Percentiles rank a stretch among this genome's conserved stretches.
Evolutionary conservation across 2,797 vertebrate species (phyloP).

Genomic region (Ctenochaetus hawaiiensis): DNA sequence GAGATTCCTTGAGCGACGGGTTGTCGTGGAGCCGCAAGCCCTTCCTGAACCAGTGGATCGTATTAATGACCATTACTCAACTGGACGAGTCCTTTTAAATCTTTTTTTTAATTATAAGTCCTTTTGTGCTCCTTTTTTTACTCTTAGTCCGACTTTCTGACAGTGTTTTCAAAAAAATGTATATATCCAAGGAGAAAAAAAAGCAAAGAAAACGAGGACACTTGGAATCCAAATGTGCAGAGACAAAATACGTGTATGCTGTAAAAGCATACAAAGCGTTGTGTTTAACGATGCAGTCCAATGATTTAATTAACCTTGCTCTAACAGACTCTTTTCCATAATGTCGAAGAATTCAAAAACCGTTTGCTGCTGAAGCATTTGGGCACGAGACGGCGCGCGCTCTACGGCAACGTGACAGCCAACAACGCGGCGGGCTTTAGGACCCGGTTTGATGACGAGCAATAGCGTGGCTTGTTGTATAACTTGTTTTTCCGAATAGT

Average conservation of each 20-base stretch:
- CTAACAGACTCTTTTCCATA: conserved; percentile 85
- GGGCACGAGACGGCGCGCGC: conserved; percentile 50
- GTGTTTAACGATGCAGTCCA: neutral
- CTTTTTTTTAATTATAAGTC: conserved; percentile 34
- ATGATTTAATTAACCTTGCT: conserved; percentile 80
- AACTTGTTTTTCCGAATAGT: conserved; percentile 84
- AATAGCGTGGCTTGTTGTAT: conserved; percentile 79
- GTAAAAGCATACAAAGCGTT: neutral
- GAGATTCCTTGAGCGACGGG: conserved; percentile 91
- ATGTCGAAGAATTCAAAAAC: conserved; percentile 66
- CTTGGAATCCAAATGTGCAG: conserved; percentile 1
- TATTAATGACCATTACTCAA: conserved; percentile 93
- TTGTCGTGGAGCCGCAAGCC: conserved; percentile 98
- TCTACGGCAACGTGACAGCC: conserved; percentile 17
- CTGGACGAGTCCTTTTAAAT: conserved; percentile 65
- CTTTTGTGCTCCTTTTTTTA: neutral
- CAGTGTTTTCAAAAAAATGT: neutral
- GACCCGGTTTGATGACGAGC: conserved; percentile 60
- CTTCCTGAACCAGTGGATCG: conserved; percentile 98
- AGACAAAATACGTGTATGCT: conserved; percentile 4
- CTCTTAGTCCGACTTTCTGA: conserved; percentile 13
- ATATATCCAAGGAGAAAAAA: conserved; percentile 9
- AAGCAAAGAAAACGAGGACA: neutral
- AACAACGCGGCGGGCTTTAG: conserved; percentile 71
- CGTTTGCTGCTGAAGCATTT: conserved; percentile 76